A percentile compares a stretch with the other conserved stretches of the same genome.
Evolutionary conservation across 2,797 vertebrate genomes (phyloP).

Genomic region (Ispidina lecontei): DNA sequence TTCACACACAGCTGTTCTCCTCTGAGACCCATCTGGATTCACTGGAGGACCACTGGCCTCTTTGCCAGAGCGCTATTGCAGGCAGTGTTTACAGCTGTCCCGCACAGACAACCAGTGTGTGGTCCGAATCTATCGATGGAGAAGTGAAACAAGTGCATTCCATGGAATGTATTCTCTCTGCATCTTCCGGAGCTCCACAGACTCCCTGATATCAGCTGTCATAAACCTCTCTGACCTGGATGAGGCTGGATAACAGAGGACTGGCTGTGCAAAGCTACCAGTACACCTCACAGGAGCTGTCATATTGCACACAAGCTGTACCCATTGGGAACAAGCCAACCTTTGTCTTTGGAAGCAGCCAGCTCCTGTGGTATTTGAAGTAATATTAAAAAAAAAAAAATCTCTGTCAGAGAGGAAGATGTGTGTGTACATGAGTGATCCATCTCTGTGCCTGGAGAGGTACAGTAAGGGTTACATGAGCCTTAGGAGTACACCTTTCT

Average conservation of each 20-base stretch:
- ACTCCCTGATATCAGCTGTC: slow-evolving; percentile 15
- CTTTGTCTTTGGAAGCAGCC: neutral
- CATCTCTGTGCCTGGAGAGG: neutral
- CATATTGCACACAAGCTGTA: neutral
- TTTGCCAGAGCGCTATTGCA: slow-evolving; percentile 60
- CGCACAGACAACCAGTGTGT: slow-evolving; percentile 62
- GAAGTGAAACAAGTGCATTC: slow-evolving; percentile 62
- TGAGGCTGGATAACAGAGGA: neutral
- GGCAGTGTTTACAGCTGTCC: slow-evolving; percentile 66
- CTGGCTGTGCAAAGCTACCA: neutral
- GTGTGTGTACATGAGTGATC: neutral
- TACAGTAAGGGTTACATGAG: neutral
- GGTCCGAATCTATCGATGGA: slow-evolving; percentile 66
- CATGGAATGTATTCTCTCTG: slow-evolving; percentile 12
- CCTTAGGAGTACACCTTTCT: neutral
- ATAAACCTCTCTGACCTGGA: neutral
- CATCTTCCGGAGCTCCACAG: neutral
- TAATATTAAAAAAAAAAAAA: neutral
- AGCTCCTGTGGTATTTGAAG: neutral
- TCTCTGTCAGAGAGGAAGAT: neutral
- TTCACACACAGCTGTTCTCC: slow-evolving; percentile 76
- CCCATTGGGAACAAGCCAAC: neutral
- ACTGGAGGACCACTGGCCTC: slow-evolving; percentile 59
- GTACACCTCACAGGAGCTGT: neutral
- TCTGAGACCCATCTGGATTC: slow-evolving; percentile 61